Evolutionary conservation across 64 coral and sea anemone species (phyloP), one percentile per base, ranked within the genome.

Genomic region (Stichodactyla helianthus): DNA sequence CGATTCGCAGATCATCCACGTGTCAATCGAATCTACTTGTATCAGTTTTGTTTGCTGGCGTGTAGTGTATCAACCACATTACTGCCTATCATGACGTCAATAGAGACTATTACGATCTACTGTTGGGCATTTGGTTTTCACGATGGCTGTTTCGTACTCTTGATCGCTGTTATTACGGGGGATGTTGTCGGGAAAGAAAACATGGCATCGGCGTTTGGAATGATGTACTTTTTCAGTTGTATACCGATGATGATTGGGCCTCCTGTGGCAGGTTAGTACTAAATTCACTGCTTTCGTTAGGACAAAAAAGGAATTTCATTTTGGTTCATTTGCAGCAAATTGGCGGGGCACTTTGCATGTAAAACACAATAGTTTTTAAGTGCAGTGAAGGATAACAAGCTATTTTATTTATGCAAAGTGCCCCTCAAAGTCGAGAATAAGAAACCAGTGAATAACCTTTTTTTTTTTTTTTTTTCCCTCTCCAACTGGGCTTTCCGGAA

Each of bases 191-290:
- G 93, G n/a, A 26, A 35, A 0, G 84, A 83, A 64, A 89, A 92
- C 22, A 80, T 92, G 57, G 90, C 90, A 17, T 23, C 87, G 1
- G 93, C 86, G 0, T 95, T 26, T 70, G 93, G 93, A 19, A 31
- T 92, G 31, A 92, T 95, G 93, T 95, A 89, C 26, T 89, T 86
- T 13, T 65, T 95, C 26, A 95, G 84, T 52, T 86, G 86, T 35
- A 83, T 95, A 31, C 94, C 94, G 5, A 95, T 95, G 94, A 95
- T 92, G 90, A 10, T 92, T n/a, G 94, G 94, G 17, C 90, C 94
- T 19, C 94, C 94, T 18, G 87, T 95, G 0, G 94, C 94, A 11
- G 91, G 94, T 95, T 59, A 86, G 68, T 74, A 27, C 19, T 22
- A 26, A 74, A 28, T 12, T 9, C 17, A 26, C 0, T 67, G 4